Base-by-base conservation (phyloP, 2,113 vertebrate genomes). In the Zosterops borbonicus region DNA sequence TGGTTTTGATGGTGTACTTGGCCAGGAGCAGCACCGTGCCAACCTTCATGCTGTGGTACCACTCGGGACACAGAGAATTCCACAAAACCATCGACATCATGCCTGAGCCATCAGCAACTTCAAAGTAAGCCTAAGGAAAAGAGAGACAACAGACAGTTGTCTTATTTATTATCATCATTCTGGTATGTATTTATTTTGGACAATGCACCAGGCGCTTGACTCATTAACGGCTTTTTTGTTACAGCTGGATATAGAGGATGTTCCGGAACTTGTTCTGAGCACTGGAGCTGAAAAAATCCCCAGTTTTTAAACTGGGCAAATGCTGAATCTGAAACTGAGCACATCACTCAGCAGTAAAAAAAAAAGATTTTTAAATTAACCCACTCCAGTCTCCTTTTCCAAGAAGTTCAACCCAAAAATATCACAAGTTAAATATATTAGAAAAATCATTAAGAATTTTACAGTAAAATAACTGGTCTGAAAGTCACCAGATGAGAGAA, bases 31-130 rank as follows among this genome's bases (percentile, higher is more conserved):
- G 93, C 83, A 99, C 98, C 0, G 98, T 98, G 91, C 99, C 99
- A 64, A 99, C 97, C 14, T 95, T 96, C 70, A 99, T 86, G 39
- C 97, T 98, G 94, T 98, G 98, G 91, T 99, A 99, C 98, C 99
- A 99, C n/a, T 99, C 97, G 8, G 97, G 98, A 96, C 99, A 99
- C 46, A 99, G 88, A 5, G 98, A 97, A 29, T 99, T 99, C 99
- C 99, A 99, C 77, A 99, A 96, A 93, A 99, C 99, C 67, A 99
- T 96, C 6, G 98, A 98, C 98, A 99, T 98, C 53, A 98, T 98
- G 69, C 99, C 99, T 50, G 98, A 99, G 95, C 97, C 97, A 97
- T 99, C 99, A 75, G 99, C 99, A 63, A 99, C 98, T 97, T 99
- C 99, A 95, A 99, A 98, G 95, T 99, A 99, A 14, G 98, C 98